These are phyloP conservation scores for Branchellion lobata DNA, from an alignment of 2,888 invertebrate genomes.

Conservation along the genomic window DNA sequence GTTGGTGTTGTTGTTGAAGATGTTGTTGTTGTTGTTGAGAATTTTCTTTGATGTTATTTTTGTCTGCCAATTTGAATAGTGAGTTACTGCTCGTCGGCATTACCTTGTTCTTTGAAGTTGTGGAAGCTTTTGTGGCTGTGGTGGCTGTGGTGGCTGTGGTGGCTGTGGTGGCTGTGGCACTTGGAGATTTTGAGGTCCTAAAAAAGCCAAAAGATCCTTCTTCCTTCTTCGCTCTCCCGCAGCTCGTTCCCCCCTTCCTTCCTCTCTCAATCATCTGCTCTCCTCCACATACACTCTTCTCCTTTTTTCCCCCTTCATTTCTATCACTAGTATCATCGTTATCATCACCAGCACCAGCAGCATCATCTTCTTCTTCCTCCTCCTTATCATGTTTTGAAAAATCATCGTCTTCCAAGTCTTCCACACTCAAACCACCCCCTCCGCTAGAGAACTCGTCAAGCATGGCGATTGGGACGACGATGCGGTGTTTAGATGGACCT, in stretches of 20 bases:
- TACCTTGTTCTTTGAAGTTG: background rate
- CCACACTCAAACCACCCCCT: conserved; percentile 41
- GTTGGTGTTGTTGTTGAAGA: background rate
- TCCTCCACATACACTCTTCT: conserved; percentile 55
- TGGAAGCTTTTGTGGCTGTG: background rate
- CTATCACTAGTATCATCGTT: conserved; percentile 54
- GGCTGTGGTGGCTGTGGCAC: background rate
- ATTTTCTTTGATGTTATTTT: background rate
- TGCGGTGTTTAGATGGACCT: conserved; percentile 13
- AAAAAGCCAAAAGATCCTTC: background rate
- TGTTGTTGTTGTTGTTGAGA: background rate
- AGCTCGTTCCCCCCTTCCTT: background rate
- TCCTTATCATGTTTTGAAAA: conserved; percentile 18
- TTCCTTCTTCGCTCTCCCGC: background rate
- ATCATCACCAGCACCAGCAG: conserved; percentile 52
- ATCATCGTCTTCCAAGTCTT: conserved; percentile 34
- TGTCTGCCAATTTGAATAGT: background rate
- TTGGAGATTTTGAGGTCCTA: background rate
- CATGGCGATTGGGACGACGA: conserved; percentile 50
- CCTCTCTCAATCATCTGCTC: background rate
- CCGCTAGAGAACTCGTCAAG: conserved; percentile 50
- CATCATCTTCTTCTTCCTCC: conserved; percentile 62
- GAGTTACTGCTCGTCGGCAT: background rate
- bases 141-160: background rate
- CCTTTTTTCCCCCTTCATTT: conserved; percentile 53